Base-by-base conservation (phyloP, 2,888 invertebrate species). In the Crioceris asparagi region DNA sequence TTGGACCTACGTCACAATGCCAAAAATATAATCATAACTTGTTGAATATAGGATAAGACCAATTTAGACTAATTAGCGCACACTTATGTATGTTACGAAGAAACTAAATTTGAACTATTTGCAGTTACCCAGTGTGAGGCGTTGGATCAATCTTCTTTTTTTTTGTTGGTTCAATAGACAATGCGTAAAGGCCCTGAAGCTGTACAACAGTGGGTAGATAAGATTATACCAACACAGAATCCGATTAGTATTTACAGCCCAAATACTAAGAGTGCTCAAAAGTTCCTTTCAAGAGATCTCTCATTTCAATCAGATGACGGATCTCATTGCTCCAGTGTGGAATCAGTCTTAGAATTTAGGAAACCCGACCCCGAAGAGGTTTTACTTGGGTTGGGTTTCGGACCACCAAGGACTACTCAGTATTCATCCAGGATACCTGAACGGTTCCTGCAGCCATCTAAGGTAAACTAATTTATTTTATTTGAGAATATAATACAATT, bases 291-390 rank as follows among this genome's bases (percentile, higher is more conserved):
- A 10, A 54, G 62, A 46, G 64, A 63, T 46, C 44, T 53, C 33
- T 65, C 64, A 8, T 50, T 62, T 26, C 65, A 67, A 48, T 66
- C 65, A 5, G 66, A 67, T 41, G 64, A 66, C 42, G 60, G 57
- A 40, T 68, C 74, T 36, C 73, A 72, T 41, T 84, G 84, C 54
- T 86, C 86, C 35, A 74, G 80, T 54, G 82, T 88, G 21, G 79
- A 88, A 57, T 85, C 84, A 59, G 72, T 91, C 33, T 65, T 92
- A 51, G 86, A 88, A 51, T 74, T 84, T 12, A 71, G 92, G 25
- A 81, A 79, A 55, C 83, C 86, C 15, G 90, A 93, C 67, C 91
- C 92, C 0, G 91, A 92, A 60, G 84, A 86, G 36, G 79, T 93
- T 37, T 70, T 93, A 17, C 65, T 86, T 34, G 84, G 81, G 46